Conservation (phyloP, 2,113 vertebrate genomes). For the Passer montanus region DNA sequence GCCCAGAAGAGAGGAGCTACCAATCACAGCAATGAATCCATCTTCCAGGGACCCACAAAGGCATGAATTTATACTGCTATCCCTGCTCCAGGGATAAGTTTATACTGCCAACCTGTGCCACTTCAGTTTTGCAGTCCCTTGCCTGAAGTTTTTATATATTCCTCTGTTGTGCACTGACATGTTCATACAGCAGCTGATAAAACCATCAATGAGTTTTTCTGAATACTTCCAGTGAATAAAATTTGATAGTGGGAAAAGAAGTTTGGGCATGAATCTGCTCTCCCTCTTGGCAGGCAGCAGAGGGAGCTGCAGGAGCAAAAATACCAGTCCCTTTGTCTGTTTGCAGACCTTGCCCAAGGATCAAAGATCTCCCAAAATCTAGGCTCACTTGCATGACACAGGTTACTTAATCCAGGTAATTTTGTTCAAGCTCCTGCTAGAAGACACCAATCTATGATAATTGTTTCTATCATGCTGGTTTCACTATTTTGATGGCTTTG, state of each 20-base stretch:
- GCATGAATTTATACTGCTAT: neutral
- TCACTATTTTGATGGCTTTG: neutral
- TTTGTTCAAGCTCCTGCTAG: neutral
- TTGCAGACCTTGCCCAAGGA: neutral
- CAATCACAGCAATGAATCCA: neutral
- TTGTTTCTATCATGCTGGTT: neutral
- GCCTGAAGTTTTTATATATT: neutral
- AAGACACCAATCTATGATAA: neutral
- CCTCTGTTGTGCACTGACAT: neutral
- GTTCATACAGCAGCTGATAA: neutral
- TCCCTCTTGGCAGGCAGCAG: neutral
- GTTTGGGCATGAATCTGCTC: rapidly evolving
- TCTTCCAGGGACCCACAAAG: neutral
- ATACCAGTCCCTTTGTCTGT: neutral
- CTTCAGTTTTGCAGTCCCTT: neutral
- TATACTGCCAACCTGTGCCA: neutral
- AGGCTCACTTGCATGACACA: neutral
- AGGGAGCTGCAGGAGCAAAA: constrained; percentile 37
- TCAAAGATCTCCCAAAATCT: neutral
- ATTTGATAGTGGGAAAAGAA: neutral
- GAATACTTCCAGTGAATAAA: neutral
- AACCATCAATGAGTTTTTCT: neutral
- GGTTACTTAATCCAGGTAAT: neutral
- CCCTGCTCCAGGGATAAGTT: neutral
- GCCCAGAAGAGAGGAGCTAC: neutral